Evolutionary conservation across 2,888 invertebrate species (phyloP), one percentile per base, ranked within the genome.

Genomic region (Eucera pruinosa): DNA sequence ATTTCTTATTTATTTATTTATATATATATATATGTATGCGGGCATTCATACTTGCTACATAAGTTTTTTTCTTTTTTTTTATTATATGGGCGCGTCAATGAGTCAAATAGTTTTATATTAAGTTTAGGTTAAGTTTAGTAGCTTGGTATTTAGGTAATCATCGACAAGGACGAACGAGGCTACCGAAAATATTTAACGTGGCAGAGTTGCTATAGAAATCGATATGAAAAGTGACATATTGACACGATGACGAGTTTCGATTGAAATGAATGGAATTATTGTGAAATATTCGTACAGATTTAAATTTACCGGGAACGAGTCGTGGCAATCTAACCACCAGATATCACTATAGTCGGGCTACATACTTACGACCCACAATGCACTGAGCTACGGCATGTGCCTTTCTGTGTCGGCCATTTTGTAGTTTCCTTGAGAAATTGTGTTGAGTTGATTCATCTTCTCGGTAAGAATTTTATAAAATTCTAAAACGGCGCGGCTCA

Each of bases 371-470:
- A 82, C 93, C 93, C 93, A 93, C 92, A 93, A 94, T 93, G 93
- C 93, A 93, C 90, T 88, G 88, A 89, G 93, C 93, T 93, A 93
- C 94, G 94, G 94, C 94, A 94, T 94, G 94, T 94, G 94, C 94
- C 94, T 93, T 91, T 93, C 93, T 93, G 93, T 93, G 94, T 94
- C 95, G 94, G 95, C 95, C 95, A 95, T 95, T 95, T 95, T 95
- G 94, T 94, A 94, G 94, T 94, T 93, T 94, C 93, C 93, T 94
- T 93, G 94, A 94, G 94, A 94, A 94, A 94, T 94, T 93, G 94
- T 94, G 93, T 94, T 93, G 93, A 94, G 93, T 94, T 94, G 93
- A 94, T 93, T 94, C 93, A 93, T 94, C 92, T 93, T 93, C 93
- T 93, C 93, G 94, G 94, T 94, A 94, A 94, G 94, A 87, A 89